Evolutionary conservation across 1,140 invertebrate genomes (phyloP).

Genomic region (Sitophilus oryzae): DNA sequence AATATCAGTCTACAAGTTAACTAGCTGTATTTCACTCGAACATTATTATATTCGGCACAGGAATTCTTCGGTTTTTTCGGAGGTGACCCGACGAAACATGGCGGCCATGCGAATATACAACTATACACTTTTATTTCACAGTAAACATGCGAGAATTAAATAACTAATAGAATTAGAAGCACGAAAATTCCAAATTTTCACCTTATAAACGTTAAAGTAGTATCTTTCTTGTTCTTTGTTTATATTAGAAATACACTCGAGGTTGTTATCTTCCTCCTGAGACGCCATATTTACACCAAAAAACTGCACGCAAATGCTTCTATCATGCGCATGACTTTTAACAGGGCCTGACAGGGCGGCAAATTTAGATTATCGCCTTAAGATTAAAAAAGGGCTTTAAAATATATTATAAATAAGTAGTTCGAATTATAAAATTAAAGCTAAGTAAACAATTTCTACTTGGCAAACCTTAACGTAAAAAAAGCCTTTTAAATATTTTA

Average conservation of each 20-base stretch:
- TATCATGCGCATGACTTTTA: constrained; percentile 14
- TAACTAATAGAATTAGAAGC: constrained; percentile 36
- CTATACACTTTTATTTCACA: constrained; percentile 35
- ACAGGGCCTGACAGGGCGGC: too few species aligned
- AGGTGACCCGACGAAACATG: constrained; percentile 34
- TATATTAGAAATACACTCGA: constrained; percentile 35
- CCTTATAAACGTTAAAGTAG: constrained; percentile 40
- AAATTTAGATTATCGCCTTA: too few species aligned
- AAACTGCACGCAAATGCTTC: constrained; percentile 35
- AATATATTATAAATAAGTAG: too few species aligned
- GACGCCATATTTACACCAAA: constrained; percentile 44
- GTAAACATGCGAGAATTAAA: constrained; percentile 39
- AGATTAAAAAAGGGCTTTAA: too few species aligned
- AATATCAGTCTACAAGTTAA: constrained; percentile 1
- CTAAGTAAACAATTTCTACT: too few species aligned
- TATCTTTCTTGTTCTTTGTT: constrained; percentile 38
- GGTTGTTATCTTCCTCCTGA: constrained; percentile 41
- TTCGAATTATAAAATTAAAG: too few species aligned
- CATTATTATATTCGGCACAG: constrained; percentile 3
- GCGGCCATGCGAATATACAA: constrained; percentile 40
- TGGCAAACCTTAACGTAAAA: too few species aligned
- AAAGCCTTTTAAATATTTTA: too few species aligned
- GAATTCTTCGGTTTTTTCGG: constrained; percentile 7
- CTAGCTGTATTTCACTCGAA: constrained; percentile 9
- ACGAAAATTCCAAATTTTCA: constrained; percentile 38